phyloP scores from a whole-genome alignment of 1,140 invertebrate genomes.

The Penaeus indicus region DNA sequence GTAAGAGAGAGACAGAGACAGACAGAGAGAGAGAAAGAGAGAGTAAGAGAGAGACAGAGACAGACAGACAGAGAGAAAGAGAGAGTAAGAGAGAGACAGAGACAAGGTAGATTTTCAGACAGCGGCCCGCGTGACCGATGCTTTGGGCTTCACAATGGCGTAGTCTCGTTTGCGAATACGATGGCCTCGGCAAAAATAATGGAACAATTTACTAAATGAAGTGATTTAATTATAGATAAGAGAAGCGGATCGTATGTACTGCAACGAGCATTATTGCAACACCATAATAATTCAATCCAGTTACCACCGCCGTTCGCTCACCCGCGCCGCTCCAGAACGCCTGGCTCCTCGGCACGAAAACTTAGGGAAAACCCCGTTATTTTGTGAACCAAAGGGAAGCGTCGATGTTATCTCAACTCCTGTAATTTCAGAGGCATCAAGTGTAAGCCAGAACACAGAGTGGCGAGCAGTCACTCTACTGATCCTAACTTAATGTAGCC shows the following conservation, averaged over 20 bases:
- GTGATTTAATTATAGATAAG: constrained; percentile 64
- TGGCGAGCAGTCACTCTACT: constrained; percentile 58
- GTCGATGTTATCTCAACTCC: constrained; percentile 62
- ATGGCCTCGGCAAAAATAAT: constrained; percentile 60
- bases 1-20: not conserved
- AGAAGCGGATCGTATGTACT: constrained; percentile 64
- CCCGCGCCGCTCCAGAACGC: not conserved
- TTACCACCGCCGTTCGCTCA: constrained; percentile 38
- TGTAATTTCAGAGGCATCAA: constrained; percentile 62
- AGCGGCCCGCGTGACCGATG: constrained; percentile 37
- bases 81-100: constrained; percentile 2
- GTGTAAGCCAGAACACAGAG: constrained; percentile 61
- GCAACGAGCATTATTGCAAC: constrained; percentile 63
- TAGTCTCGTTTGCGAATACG: constrained; percentile 60
- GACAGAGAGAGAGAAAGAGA: not conserved
- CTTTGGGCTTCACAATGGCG: constrained; percentile 48
- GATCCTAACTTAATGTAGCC: constrained; percentile 61
- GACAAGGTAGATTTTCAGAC: not conserved
- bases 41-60: not conserved
- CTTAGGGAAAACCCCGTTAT: constrained; percentile 34
- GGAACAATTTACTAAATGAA: constrained; percentile 64
- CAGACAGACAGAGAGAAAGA: not conserved
- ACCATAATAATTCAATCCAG: constrained; percentile 54
- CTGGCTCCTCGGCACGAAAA: constrained; percentile 17
- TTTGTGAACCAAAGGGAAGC: constrained; percentile 30